Conservation (phyloP, 2,113 vertebrate genomes). For the Phalacrocorax pelagicus region DNA sequence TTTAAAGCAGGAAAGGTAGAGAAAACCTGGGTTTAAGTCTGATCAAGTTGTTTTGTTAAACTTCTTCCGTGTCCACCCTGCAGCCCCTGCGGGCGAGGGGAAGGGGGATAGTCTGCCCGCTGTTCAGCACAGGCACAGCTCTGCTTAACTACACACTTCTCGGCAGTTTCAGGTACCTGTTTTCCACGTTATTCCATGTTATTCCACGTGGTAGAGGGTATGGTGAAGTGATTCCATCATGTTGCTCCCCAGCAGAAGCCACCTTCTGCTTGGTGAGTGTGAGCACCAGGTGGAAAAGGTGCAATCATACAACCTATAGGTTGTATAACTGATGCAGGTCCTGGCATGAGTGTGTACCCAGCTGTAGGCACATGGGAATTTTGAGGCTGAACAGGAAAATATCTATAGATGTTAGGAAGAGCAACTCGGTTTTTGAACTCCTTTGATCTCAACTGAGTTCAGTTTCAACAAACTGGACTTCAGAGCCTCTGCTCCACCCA, state of each 20-base stretch:
- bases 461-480: background rate
- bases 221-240: background rate
- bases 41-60: background rate
- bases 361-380: background rate
- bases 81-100: fast-evolving
- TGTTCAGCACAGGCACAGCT: background rate
- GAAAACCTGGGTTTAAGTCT: background rate
- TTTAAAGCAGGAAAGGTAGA: background rate
- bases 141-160: background rate
- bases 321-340: conserved; percentile 19
- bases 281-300: background rate
- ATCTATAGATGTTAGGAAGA: background rate
- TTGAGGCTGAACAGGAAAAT: background rate
- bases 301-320: background rate
- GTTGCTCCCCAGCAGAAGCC: background rate
- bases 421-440: background rate
- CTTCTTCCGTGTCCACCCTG: background rate
- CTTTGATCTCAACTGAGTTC: background rate
- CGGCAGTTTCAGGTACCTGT: background rate
- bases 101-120: background rate
- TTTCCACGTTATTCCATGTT: fast-evolving
- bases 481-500: background rate
- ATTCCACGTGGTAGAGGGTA: background rate
- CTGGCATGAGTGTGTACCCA: background rate
- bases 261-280: background rate